phyloP scores from a whole-genome alignment of 1,140 invertebrate genomes.

The Colletes gigas region DNA sequence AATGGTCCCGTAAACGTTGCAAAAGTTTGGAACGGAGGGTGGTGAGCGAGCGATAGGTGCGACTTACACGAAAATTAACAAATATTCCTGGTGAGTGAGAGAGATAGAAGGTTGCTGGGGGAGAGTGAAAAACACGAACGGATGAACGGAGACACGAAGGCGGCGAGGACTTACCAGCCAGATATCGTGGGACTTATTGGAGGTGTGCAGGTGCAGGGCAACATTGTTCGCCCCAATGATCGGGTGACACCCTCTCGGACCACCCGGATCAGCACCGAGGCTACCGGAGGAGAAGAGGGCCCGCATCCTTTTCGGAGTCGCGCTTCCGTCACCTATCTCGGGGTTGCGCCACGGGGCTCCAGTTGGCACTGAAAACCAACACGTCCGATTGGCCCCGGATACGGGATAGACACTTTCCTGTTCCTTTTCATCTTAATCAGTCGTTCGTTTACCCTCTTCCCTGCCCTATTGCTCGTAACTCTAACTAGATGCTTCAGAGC shows the following conservation, averaged over 20 bases:
- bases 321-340: slow-evolving; percentile 66
- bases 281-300: slow-evolving; percentile 67
- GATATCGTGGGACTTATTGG: slow-evolving; percentile 68
- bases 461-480: background rate
- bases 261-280: slow-evolving; percentile 69
- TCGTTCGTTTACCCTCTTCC: slow-evolving; percentile 2
- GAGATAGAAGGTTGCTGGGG: slow-evolving; percentile 39
- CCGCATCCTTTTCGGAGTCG: slow-evolving; percentile 66
- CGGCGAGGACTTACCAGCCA: slow-evolving; percentile 71
- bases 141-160: slow-evolving; percentile 68
- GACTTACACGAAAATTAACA: slow-evolving; percentile 9
- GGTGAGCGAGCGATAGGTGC: slow-evolving; percentile 44
- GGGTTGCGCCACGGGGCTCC: slow-evolving; percentile 60
- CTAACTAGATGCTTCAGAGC: too few relatives aligned
- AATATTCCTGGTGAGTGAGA: slow-evolving; percentile 44
- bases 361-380: slow-evolving; percentile 80
- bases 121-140: slow-evolving; percentile 62
- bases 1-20: too few relatives aligned
- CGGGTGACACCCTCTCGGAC: slow-evolving; percentile 63
- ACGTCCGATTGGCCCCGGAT: slow-evolving; percentile 68
- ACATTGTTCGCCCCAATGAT: slow-evolving; percentile 62
- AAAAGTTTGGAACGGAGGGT: background rate
- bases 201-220: slow-evolving; percentile 66
- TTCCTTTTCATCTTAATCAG: background rate
- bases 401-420: slow-evolving; percentile 47